Percentiles rank a stretch among this genome's conserved stretches.
These are phyloP conservation scores for Hypercompe scribonia DNA, from an alignment of 2,888 invertebrate genomes.

Conservation along the genomic window DNA sequence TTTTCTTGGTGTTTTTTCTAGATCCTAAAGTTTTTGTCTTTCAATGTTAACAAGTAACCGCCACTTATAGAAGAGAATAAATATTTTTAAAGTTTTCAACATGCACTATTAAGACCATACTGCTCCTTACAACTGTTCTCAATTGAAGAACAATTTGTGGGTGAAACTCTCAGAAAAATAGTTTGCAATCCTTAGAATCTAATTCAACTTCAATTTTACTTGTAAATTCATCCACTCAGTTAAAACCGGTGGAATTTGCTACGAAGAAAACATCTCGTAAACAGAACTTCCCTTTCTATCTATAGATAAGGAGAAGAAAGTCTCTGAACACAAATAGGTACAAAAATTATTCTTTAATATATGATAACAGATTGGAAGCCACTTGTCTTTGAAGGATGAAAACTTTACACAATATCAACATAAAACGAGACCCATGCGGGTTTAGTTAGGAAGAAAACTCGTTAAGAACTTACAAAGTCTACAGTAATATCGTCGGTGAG, in stretches of 20 bases:
- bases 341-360: not conserved
- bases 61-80: not conserved
- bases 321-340: not conserved
- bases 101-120: conserved; percentile 11
- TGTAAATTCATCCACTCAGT: conserved; percentile 29
- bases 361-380: not conserved
- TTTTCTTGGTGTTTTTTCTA: not conserved
- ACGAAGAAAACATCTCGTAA: not conserved
- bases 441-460: not conserved
- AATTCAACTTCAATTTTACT: conserved; percentile 34
- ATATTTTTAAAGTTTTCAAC: conserved; percentile 18
- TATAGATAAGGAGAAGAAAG: too few species aligned
- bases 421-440: not conserved
- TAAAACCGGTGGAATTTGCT: conserved; percentile 22
- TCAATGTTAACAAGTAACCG: not conserved
- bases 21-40: not conserved
- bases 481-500: not conserved
- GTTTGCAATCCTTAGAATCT: conserved; percentile 16
- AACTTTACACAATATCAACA: not conserved
- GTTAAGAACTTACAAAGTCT: not conserved
- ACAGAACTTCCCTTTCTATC: not conserved
- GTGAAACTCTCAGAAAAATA: conserved; percentile 8
- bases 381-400: not conserved
- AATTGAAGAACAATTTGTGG: conserved; percentile 30
- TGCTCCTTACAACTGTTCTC: conserved; percentile 24